Base-by-base conservation (phyloP, 92 coral and sea anemone species). In the Zoanthus solanderi region DNA sequence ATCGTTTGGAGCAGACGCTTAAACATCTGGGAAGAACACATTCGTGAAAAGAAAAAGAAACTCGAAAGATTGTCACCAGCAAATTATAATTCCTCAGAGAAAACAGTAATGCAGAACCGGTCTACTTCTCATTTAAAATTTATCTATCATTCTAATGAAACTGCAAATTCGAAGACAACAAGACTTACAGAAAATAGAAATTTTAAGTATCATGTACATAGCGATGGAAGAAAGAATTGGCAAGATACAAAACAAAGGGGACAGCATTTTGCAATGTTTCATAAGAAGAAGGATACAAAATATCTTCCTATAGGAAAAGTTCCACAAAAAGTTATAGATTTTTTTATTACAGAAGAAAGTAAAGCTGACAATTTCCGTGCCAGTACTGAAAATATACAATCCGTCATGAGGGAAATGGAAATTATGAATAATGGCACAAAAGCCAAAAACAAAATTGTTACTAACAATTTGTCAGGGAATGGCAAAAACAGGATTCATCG, bases 1-100 rank as follows among this genome's bases (percentile, higher is more conserved):
- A 66, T 29, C 13, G 48, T 30, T 46, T 80, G 73, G 85, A 65
- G 44, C 42, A 65, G 75, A 18, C 44, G 74, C 44, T 29, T 80
- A 13, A 11, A 23, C 46, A 17, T 34, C 29, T 80, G 85, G 85
- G 73, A 65, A 23, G 9, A 16, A 79, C 80, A 28, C 23, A 76
- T 18, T 53, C 82, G 50, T 13, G 82, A 44, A 9, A 46, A 15
- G 67, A 31, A 53, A 17, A 77, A 77, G n/a, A 75, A 17, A 23
- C 44, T 30, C 17, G n/a, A 23, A 10, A 76, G 1, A 14, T 76
- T 16, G 17, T 76, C 29, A 76, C 45, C 58, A 52, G 14, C 82
- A 29, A 8, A 11, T 77, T 8, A 31, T 9, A 32, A 31, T 58
- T 5, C 68, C 28, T 23, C 45, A 3, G 63, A 77, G 54, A 47